A percentile compares a stretch with the other conserved stretches of the same genome.
Conservation (phyloP, 92 coral and sea anemone genomes). For the Parazoanthus atlanticus region DNA sequence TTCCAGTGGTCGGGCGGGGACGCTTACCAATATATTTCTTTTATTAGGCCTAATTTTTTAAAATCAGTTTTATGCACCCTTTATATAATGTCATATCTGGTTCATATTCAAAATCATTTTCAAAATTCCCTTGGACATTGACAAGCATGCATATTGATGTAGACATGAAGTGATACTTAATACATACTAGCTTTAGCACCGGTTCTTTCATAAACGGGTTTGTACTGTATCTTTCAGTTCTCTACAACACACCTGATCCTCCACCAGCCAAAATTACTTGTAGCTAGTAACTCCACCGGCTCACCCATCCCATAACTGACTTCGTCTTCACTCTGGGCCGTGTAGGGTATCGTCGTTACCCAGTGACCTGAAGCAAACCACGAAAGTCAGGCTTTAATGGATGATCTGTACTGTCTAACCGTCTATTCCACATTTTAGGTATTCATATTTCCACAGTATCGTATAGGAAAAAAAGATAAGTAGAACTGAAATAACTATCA, state of each 20-base stretch:
- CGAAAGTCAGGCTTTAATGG: neutral
- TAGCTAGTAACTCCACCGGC: conserved; percentile 85
- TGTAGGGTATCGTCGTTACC: conserved; percentile 70
- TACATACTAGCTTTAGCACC: too few species aligned
- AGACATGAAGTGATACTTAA: too few species aligned
- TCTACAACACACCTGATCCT: conserved; percentile 72
- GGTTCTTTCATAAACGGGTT: too few species aligned
- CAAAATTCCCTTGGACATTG: too few species aligned
- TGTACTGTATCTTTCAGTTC: neutral
- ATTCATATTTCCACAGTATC: too few species aligned
- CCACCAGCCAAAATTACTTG: conserved; percentile 99
- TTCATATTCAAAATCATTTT: too few species aligned
- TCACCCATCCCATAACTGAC: conserved; percentile 84
- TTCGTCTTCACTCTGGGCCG: conserved; percentile 88
- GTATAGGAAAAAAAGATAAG: too few species aligned
- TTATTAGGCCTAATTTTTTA: too few species aligned
- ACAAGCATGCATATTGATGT: too few species aligned
- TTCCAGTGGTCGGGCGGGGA: too few species aligned
- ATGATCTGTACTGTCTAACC: neutral
- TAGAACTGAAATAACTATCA: too few species aligned
- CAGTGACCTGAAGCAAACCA: conserved; percentile 68
- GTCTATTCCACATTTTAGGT: neutral
- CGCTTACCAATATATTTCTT: too few species aligned
- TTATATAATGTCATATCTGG: neutral
- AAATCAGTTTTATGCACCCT: neutral